Evolutionary conservation across 2,113 vertebrate genomes (phyloP), one percentile per base, ranked within the genome.

Genomic region (Sapajus apella): DNA sequence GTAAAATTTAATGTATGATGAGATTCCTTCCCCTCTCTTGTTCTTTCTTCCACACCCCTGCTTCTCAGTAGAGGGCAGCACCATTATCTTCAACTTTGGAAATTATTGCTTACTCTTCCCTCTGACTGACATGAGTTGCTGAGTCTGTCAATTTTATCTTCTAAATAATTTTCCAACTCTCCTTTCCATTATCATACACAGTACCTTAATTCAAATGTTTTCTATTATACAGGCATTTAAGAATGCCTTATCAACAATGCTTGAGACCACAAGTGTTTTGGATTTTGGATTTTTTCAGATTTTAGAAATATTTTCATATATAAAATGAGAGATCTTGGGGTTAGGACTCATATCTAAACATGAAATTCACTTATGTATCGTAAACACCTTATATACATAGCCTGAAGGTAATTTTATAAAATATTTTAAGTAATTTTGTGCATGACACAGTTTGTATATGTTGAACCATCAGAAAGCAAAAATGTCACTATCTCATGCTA

Each of bases 151-250:
- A 81, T 64, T 88, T 93, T 13, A 87, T 43, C 45, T 92, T 88
- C 5, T 43, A 91, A 94, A 77, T 85, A 90, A 77, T 91, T 90
- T 25, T 92, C 58, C 61, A 80, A 50, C 40, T 76, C 18, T 92
- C 35, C 12, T 55, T 93, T 87, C 32, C 17, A 55, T 87, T 52
- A 35, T 87, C 32, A 20, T 20, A 80, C 20, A 56, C 55, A n/a
- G 30, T 88, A 73, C 32, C 43, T 93, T 89, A 70, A 72, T 37
- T 87, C 64, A 73, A 89, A 45, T 40, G 37, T 35, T 50, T 40
- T 80, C 85, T 85, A 55, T 35, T 81, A 85, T 55, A 47, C 7
- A 76, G 12, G 73, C 18, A 40, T 40, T 40, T 76, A 27, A 47
- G 75, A 8, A 47, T 32, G 16, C 43, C 16, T 47, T 77, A 47